Base-by-base conservation (phyloP, 64 coral and sea anemone species). In the Montipora capricornis region DNA sequence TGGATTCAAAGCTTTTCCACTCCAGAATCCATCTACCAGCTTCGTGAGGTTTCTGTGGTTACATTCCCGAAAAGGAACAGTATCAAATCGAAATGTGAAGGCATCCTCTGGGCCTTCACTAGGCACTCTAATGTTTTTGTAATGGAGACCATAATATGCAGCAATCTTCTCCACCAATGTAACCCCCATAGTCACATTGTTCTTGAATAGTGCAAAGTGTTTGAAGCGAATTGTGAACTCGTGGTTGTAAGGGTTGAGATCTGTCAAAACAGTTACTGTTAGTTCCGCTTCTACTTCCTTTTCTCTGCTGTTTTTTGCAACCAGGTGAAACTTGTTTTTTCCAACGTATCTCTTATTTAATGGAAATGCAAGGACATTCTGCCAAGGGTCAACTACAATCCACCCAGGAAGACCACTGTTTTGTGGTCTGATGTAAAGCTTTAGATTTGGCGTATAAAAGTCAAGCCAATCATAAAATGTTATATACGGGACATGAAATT, bases 1-100 rank as follows among this genome's bases (percentile, higher is more conserved):
- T 17, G 74, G 16, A 51, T 78, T 93, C 16, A 74, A 37, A 5
- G 59, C 57, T 48, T 69, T 93, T 4, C 59, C 84, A 50, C 10
- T 50, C 82, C 82, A 86, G 16, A 93, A 93, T 11, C 75, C 49
- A 57, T 80, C 58, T 6, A 53, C 88, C 12, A 74, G 16, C 16
- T 80, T 79, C 8, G 16, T 5, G 14, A 93, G 84, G 24, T 80
- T 75, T 60, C 44, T 15, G 47, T 74, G 51, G 19, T 88, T n/a
- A 29, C 92, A 93, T 73, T 69, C 11, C 6, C 52, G 44, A 22
- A 60, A 44, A 20, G 82, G 91, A 20, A 93, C 49, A 16, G 76
- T 70, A 62, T 82, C 81, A 73, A 93, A 93, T 20, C 84, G 44
- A 87, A 80, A 93, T 1, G 75, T 80, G 53, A 93, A 93, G 2